Evolutionary conservation across 2,797 vertebrate species (phyloP).

Genomic region (Parauchenoglanis punctatus): DNA sequence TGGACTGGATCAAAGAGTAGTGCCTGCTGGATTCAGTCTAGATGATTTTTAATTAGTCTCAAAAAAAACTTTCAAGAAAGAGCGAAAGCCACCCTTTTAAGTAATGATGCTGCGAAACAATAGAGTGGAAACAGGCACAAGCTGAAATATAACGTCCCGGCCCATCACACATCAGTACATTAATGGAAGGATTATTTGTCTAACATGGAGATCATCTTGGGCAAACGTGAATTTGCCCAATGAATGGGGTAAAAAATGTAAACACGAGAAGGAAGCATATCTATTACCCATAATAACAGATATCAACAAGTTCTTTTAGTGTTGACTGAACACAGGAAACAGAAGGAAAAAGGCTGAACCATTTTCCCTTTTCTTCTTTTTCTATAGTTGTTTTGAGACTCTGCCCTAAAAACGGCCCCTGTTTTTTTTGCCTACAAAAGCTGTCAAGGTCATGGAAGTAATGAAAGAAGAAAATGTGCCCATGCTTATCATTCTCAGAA

Average conservation of each 20-base stretch:
- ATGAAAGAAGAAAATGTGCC: background rate
- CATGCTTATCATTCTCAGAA: background rate
- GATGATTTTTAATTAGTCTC: constrained; percentile 26
- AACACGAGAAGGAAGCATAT: background rate
- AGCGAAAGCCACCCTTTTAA: background rate
- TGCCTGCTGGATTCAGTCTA: background rate
- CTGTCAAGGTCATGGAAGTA: background rate
- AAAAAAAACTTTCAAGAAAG: constrained; percentile 24
- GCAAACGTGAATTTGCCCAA: background rate
- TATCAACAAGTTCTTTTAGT: background rate
- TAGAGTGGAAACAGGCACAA: background rate
- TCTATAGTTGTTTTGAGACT: background rate
- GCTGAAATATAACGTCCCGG: background rate
- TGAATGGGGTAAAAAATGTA: background rate
- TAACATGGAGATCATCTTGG: background rate
- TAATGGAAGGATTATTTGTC: background rate
- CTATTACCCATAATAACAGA: background rate
- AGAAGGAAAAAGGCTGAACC: background rate
- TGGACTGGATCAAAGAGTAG: constrained; percentile 23
- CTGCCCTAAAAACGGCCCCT: background rate
- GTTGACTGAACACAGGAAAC: background rate
- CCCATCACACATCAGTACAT: background rate
- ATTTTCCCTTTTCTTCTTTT: background rate
- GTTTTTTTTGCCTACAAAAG: background rate
- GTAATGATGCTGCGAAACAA: constrained; percentile 4